These are phyloP conservation scores for Coendou prehensilis DNA, from an alignment of 2,797 vertebrate species.

Conservation along the genomic window DNA sequence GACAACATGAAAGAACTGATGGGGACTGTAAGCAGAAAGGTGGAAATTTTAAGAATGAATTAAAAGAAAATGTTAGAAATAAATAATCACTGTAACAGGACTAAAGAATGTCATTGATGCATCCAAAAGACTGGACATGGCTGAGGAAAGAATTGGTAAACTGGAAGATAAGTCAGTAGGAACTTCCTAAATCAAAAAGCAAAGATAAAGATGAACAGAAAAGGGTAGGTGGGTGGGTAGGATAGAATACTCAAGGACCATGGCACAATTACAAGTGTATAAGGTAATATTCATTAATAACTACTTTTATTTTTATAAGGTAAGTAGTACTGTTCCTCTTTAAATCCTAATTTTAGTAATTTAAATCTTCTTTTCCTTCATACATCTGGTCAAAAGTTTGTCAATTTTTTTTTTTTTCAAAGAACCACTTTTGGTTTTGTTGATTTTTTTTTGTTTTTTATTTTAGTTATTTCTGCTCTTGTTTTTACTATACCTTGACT, in stretches of 20 bases:
- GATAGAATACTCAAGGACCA: not conserved
- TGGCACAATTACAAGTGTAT: not conserved
- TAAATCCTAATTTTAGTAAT: not conserved
- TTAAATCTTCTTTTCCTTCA: not conserved
- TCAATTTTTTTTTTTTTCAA: not conserved
- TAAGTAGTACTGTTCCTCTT: not conserved
- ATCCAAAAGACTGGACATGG: not conserved
- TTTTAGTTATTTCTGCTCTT: not conserved
- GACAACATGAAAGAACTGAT: not conserved
- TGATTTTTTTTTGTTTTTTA: not conserved
- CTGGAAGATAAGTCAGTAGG: not conserved
- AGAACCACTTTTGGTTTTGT: not conserved
- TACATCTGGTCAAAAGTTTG: not conserved
- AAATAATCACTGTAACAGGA: not conserved
- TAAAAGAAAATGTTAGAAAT: not conserved
- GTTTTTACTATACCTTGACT: not conserved
- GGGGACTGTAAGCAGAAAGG: not conserved
- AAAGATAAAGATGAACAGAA: not conserved
- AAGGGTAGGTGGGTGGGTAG: not conserved
- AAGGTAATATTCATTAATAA: not conserved
- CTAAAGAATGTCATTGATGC: not conserved
- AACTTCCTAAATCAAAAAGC: not conserved
- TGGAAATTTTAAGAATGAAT: not conserved
- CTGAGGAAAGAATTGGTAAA: not conserved
- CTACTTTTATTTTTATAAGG: not conserved